Percentiles rank a stretch among this genome's conserved stretches.
Conservation (phyloP, 2,113 vertebrate species). For the Myocastor coypus region DNA sequence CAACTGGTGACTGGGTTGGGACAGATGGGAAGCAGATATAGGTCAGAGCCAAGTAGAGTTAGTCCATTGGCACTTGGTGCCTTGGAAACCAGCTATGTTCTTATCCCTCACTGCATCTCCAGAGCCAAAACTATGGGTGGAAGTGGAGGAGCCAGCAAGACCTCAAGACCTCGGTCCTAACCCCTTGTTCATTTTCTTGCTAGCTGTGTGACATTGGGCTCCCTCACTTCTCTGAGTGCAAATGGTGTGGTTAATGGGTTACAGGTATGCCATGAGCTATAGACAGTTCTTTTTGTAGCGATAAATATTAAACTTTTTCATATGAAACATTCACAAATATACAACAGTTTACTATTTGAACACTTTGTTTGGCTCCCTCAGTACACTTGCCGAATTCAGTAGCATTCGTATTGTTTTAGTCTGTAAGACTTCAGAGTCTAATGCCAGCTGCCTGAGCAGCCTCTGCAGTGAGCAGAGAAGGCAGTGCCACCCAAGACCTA, state of each 20-base stretch:
- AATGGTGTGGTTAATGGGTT: slow-evolving; percentile 61
- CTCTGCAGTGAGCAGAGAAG: not conserved
- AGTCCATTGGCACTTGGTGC: not conserved
- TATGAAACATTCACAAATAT: not conserved
- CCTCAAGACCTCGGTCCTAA: not conserved
- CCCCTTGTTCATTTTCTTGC: slow-evolving; percentile 61
- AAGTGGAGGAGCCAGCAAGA: not conserved
- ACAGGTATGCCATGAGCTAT: slow-evolving; percentile 53
- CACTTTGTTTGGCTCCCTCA: not conserved
- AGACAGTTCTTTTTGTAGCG: not conserved
- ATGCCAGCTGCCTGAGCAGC: not conserved
- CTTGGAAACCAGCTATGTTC: not conserved
- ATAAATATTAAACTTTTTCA: not conserved
- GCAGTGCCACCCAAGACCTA: not conserved
- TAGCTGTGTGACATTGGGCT: slow-evolving; percentile 61
- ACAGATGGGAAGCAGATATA: not conserved
- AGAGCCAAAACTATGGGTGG: not conserved
- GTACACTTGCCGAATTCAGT: slow-evolving; percentile 14
- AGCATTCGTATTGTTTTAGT: not conserved
- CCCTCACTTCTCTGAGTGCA: slow-evolving; percentile 60
- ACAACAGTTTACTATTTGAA: not conserved
- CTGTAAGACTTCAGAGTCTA: not conserved
- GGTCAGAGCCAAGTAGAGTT: not conserved
- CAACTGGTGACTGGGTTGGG: not conserved
- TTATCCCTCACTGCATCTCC: not conserved